Base-by-base conservation (phyloP, 2,888 invertebrate genomes). In the Drosophila kuntzei region DNA sequence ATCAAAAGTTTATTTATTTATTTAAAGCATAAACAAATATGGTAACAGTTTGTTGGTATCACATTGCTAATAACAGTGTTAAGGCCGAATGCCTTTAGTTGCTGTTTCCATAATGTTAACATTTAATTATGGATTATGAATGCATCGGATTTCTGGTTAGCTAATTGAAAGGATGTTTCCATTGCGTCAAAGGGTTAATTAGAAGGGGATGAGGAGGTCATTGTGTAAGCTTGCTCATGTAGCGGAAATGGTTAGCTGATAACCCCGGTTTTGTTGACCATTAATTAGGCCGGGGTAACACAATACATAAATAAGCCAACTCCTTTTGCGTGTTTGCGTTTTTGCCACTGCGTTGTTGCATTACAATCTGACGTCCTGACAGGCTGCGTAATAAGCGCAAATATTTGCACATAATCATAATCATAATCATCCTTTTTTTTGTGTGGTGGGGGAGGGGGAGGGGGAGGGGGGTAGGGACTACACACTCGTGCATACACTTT, bases 381-480 rank as follows among this genome's bases (percentile, higher is more conserved):
- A 55, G 58, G 50, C 53, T 41, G 72, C 69, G 66, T 76, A 88
- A 80, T 84, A 77, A 84, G 85, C 44, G 58, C 74, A 89, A 82
- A 82, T 89, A 89, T 82, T 82, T 89, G 71, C 87, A 77, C 85
- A 84, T 87, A 87, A 82, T 82, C 85, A 89, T 53, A 59, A 78
- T 51, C 73, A 73, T 68, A 49, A 59, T 79, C 54, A 78, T 80
- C 60, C 66, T 53, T 85, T 71, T 65, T 43, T 58, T 58, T 39
- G 14, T 39, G n/a, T 27, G 16, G n/a, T 1, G n/a, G 20, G 12
- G 9, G 29, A 1, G 20, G 20, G 16, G 39, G 25, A 27, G 16
- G 20, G 1, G 11, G 22, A n/a, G n/a, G 20, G 6, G 27, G n/a
- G 2, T 3, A 9, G 20, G 16, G 9, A 8, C 14, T 6, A 29